phyloP scores from a whole-genome alignment of 2,888 invertebrate genomes.

The Diarsia dahlii region DNA sequence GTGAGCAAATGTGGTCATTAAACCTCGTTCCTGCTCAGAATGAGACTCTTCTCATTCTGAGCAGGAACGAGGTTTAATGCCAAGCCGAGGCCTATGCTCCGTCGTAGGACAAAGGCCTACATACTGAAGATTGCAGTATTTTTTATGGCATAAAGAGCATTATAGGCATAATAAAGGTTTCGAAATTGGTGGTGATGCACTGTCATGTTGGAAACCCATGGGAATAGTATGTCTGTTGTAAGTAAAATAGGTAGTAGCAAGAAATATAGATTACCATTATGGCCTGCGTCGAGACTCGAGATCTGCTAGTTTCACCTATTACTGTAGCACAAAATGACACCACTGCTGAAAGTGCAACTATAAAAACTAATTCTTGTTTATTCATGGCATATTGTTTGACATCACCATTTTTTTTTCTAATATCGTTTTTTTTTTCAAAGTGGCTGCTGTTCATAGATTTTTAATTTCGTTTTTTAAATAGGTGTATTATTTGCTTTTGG shows the following conservation, averaged over 20 bases:
- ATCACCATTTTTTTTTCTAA: slow-evolving; percentile 4
- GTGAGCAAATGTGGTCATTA: background rate
- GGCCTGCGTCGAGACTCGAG: slow-evolving; percentile 65
- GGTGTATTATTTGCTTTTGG: background rate
- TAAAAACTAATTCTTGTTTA: slow-evolving; percentile 74
- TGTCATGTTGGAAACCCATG: background rate
- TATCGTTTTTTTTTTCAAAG: background rate
- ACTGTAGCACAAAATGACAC: slow-evolving; percentile 77
- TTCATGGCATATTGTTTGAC: slow-evolving; percentile 75
- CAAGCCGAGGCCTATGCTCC: background rate
- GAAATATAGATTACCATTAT: slow-evolving; percentile 68
- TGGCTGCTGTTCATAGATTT: background rate
- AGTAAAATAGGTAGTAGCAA: background rate
- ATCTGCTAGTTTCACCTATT: slow-evolving; percentile 69
- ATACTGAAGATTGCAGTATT: background rate
- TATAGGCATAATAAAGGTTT: no score
- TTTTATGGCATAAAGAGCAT: background rate
- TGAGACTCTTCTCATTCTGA: no score
- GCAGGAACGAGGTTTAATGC: no score
- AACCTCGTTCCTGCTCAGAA: background rate
- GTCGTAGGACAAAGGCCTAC: background rate
- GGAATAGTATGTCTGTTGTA: background rate
- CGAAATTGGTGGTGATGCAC: background rate
- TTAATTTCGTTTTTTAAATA: background rate
- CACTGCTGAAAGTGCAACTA: slow-evolving; percentile 76